Base-by-base conservation (phyloP, 2,797 vertebrate species). In the Hippopotamyrus pictus region DNA sequence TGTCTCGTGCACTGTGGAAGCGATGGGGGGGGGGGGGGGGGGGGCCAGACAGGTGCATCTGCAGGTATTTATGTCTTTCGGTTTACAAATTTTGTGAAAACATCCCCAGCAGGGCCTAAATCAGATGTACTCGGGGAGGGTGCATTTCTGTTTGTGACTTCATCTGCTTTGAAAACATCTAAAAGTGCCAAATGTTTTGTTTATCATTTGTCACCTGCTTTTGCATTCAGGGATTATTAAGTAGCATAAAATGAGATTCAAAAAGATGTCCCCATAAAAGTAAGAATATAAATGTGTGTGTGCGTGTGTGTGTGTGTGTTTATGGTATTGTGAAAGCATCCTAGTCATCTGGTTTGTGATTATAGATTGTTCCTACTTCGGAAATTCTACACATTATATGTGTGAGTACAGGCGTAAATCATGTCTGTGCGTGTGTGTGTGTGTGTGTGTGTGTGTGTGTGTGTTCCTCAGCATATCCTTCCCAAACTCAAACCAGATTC, bases 131-230 rank as follows among this genome's bases (percentile, higher is more conserved):
- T 17, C 9, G 14, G 37, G 37, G 69, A 76, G 14, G 69, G 14
- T 41, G 73, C 73, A 41, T 79, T 79, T 69, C 17, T 19, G 73
- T 79, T 19, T 79, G 5, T 41, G 14, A 79, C 37, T 37, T 79
- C 73, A 44, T 37, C 73, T 44, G 73, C 73, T 79, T 79, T 79
- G 73, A 79, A 79, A 44, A 79, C 37, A 79, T 79, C 73, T 79
- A 41, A 44, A 44, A 44, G 73, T 79, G 73, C 37, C 73, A 79
- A 44, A 79, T 79, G 33, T 79, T 44, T 41, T 17, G 73, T 44
- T 79, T n/a, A n/a, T 33, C 37, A 79, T 79, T 44, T 79, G 37
- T 44, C 37, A 79, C 5, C 73, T 44, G 14, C 17, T 79, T 76
- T 44, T n/a, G 17, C 33, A 44, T 69, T 69, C 14, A 44, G 73